Evolutionary conservation across 1,140 invertebrate genomes (phyloP), one percentile per base, ranked within the genome.

Genomic region (Tribolium madens): DNA sequence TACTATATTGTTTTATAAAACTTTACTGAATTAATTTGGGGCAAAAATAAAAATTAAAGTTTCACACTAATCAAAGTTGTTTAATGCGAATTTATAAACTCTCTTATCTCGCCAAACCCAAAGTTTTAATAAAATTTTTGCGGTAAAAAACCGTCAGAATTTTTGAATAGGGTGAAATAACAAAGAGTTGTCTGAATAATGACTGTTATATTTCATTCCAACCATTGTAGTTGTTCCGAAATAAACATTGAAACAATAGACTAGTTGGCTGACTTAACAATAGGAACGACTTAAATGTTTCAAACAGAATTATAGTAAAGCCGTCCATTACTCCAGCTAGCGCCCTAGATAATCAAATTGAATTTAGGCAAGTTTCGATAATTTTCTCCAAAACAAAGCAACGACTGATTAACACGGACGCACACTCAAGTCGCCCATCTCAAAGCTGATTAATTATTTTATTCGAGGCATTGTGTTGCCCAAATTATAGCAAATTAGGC

Each of bases 191-290:
- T 69, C 70, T 77, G 46, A 73, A 77, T 77, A 77, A 77, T 77
- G 76, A 77, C 76, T 71, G 36, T 60, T 60, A 77, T 77, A 77
- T 77, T 74, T 77, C 76, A 77, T 60, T 68, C 52, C 46, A 46
- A 42, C 53, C 76, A 77, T 74, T 74, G 47, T 74, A 47, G 71
- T 69, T 53, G 48, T 53, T 57, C 76, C 47, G 76, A 74, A 77
- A 77, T 77, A 73, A 77, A 77, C 76, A 77, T 48, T 76, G 50
- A 74, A 77, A 77, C 76, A 77, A 77, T 77, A 52, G 76, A 73
- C 46, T 73, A 77, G 76, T 73, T 73, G 46, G 71, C 53, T 60
- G 76, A 7, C 18, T 48, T 18, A 64, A 68, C 71, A 73, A 73
- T 73, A 57, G 76, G 53, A 77, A 60, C 50, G 70, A 73, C 70